A percentile compares a stretch with the other conserved stretches of the same genome.
These are phyloP conservation scores for Anoncus sp. DNA, from an alignment of 2,888 invertebrate genomes.

Conservation along the genomic window DNA sequence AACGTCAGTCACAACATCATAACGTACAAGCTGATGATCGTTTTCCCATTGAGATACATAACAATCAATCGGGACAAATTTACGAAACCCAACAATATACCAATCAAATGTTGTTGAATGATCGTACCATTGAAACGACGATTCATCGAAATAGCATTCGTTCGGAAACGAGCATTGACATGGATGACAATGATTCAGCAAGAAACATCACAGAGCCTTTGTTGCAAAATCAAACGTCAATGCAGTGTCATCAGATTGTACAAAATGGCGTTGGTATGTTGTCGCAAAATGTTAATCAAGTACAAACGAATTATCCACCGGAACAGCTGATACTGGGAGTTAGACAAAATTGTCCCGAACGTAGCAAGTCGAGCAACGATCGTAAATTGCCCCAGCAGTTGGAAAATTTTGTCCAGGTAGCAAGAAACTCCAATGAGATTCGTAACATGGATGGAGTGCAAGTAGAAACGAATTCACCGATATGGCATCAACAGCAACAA, in stretches of 20 bases:
- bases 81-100: constrained; percentile 79
- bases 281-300: constrained; percentile 72
- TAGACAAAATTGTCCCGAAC: constrained; percentile 79
- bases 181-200: constrained; percentile 74
- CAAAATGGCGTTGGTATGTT: constrained; percentile 73
- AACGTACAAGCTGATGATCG: constrained; percentile 70
- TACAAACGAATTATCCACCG: constrained; percentile 76
- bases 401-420: constrained; percentile 13
- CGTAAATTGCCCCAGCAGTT: constrained; percentile 70
- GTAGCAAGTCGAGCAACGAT: constrained; percentile 72
- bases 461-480: constrained; percentile 9
- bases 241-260: constrained; percentile 78
- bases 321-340: constrained; percentile 77
- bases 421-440: constrained; percentile 49
- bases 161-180: constrained; percentile 69
- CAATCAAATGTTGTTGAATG: constrained; percentile 80
- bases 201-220: constrained; percentile 71
- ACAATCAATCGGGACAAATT: constrained; percentile 80
- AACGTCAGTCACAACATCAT: constrained; percentile 77
- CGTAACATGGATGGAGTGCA: constrained; percentile 36
- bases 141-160: constrained; percentile 78
- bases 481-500: constrained; percentile 59
- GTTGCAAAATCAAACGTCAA: constrained; percentile 75
- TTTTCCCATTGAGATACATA: constrained; percentile 75
- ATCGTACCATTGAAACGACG: constrained; percentile 77